These are phyloP conservation scores for Gortyna flavago DNA, from an alignment of 2,888 invertebrate species.

Conservation along the genomic window DNA sequence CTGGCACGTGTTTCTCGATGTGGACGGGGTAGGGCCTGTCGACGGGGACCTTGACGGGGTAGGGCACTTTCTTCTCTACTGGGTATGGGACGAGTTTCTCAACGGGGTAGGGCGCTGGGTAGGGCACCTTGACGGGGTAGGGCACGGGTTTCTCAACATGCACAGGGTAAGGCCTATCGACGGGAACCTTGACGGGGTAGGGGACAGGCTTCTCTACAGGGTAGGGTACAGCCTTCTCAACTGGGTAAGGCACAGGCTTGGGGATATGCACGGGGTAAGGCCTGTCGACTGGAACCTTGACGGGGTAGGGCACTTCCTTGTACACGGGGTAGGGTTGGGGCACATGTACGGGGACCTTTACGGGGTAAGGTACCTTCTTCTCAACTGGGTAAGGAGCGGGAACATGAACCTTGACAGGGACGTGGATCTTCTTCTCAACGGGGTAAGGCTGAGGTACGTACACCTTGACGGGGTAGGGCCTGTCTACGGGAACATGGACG, in stretches of 20 bases:
- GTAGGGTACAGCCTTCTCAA: slow-evolving; percentile 90
- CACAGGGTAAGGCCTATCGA: slow-evolving; percentile 89
- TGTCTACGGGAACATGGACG: slow-evolving; percentile 88
- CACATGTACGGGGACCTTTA: slow-evolving; percentile 91
- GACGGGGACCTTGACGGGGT: slow-evolving; percentile 92
- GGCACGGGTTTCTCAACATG: slow-evolving; percentile 86
- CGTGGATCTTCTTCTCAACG: slow-evolving; percentile 91
- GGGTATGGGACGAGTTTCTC: slow-evolving; percentile 91
- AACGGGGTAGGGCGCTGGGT: slow-evolving; percentile 91
- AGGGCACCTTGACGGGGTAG: slow-evolving; percentile 92
- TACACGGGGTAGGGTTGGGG: slow-evolving; percentile 91
- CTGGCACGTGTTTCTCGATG: slow-evolving; percentile 92
- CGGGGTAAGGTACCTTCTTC: slow-evolving; percentile 92
- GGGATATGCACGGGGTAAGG: slow-evolving; percentile 91
- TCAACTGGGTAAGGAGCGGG: slow-evolving; percentile 93
- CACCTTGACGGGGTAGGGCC: slow-evolving; percentile 88
- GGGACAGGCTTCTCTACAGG: slow-evolving; percentile 91
- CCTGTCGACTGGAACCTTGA: slow-evolving; percentile 92
- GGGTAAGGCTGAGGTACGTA: slow-evolving; percentile 90
- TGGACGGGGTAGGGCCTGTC: slow-evolving; percentile 91
- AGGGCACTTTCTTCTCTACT: slow-evolving; percentile 92
- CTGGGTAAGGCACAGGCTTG: slow-evolving; percentile 91
- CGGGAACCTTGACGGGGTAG: slow-evolving; percentile 91
- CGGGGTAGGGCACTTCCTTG: slow-evolving; percentile 90
- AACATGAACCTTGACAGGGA: slow-evolving; percentile 92